Conservation (phyloP, 2,113 vertebrate genomes). For the Coreoperca whiteheadi region DNA sequence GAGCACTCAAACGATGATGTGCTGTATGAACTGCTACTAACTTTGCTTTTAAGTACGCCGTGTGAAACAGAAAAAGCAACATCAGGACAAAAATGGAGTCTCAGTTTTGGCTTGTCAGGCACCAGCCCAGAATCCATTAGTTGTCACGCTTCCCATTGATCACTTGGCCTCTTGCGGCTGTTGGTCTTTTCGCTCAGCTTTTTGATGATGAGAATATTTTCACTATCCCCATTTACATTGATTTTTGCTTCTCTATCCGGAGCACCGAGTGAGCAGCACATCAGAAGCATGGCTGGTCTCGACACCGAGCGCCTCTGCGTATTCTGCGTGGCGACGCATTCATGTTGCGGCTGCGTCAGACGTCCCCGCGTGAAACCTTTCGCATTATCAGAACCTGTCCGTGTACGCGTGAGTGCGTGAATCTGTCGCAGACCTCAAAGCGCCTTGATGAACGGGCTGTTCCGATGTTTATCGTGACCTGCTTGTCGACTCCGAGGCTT, state of each 20-base stretch:
- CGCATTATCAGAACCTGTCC: conserved; percentile 55
- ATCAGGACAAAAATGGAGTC: not conserved
- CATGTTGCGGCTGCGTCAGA: conserved; percentile 32
- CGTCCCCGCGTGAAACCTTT: conserved; percentile 32
- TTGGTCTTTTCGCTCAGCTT: not conserved
- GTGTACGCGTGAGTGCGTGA: conserved; percentile 41
- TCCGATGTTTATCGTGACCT: conserved; percentile 81
- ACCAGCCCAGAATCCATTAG: not conserved
- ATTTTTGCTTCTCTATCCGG: not conserved
- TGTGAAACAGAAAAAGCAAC: not conserved
- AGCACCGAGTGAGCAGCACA: not conserved
- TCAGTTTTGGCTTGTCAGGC: not conserved
- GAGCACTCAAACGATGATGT: not conserved
- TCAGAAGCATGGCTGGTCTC: conserved; percentile 28
- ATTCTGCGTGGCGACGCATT: conserved; percentile 46
- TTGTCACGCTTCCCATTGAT: not conserved
- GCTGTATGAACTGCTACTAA: not conserved
- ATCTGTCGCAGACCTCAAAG: conserved; percentile 81
- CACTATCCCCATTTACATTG: not conserved
- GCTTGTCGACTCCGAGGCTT: conserved; percentile 78
- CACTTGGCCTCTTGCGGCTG: not conserved
- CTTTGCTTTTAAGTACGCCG: not conserved
- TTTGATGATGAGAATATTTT: not conserved
- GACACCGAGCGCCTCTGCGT: conserved; percentile 26
- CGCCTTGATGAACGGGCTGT: conserved; percentile 73